phyloP scores from a whole-genome alignment of 1,140 invertebrate genomes.

The Acromyrmex charruanus region DNA sequence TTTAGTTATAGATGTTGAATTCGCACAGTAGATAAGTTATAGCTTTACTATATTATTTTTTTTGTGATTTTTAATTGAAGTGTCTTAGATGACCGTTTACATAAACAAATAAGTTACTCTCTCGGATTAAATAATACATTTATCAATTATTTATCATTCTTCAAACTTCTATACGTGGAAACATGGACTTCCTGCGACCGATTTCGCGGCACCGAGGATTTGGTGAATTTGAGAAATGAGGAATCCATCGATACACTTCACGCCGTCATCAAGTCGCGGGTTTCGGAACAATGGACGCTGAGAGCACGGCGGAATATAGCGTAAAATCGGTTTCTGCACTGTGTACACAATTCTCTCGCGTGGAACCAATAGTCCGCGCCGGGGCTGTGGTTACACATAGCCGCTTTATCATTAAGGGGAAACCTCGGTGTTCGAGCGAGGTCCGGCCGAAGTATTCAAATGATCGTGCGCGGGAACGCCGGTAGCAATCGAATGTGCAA shows the following conservation, averaged over 20 bases:
- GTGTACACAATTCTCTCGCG: constrained; percentile 65
- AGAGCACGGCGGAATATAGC: not conserved
- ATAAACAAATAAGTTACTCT: no score
- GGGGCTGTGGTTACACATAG: constrained; percentile 52
- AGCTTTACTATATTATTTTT: no score
- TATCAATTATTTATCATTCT: not conserved
- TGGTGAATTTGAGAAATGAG: constrained; percentile 3
- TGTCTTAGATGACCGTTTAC: no score
- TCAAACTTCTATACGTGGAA: not conserved
- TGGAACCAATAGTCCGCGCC: constrained; percentile 52
- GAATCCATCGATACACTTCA: not conserved
- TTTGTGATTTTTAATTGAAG: no score
- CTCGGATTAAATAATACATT: not conserved
- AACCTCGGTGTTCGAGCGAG: constrained; percentile 30
- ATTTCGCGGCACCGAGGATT: not conserved
- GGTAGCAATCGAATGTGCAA: constrained; percentile 64
- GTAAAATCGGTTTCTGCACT: constrained; percentile 50
- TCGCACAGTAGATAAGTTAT: no score
- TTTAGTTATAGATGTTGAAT: no score
- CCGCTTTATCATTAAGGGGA: constrained; percentile 61
- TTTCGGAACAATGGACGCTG: not conserved
- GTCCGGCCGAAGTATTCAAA: constrained; percentile 40
- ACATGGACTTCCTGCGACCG: no score
- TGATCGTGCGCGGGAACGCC: constrained; percentile 50
- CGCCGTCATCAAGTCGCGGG: not conserved